Evolutionary conservation across 2,888 invertebrate species (phyloP).

Genomic region (Stenoptilia bipunctidactyla): DNA sequence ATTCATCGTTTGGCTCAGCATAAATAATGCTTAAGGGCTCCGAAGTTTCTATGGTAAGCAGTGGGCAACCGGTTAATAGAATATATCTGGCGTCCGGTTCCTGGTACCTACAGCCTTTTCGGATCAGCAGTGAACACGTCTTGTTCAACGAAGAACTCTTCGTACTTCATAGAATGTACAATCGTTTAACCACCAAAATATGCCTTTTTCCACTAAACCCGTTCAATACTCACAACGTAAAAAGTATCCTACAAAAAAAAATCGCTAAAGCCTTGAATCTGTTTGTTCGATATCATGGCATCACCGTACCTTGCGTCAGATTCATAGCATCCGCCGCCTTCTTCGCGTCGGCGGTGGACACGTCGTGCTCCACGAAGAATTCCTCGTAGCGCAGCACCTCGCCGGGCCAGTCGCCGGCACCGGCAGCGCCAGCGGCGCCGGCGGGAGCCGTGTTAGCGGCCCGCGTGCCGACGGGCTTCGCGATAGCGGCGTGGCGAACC

Average conservation of each 20-base stretch:
- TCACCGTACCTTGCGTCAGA: constrained; percentile 20
- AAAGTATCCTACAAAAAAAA: too few relatives aligned
- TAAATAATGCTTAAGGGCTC: too few relatives aligned
- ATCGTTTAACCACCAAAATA: too few relatives aligned
- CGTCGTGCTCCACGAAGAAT: constrained; percentile 75
- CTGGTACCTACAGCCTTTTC: constrained; percentile 62
- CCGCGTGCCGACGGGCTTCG: constrained; percentile 46
- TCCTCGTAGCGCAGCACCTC: constrained; percentile 62
- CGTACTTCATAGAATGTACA: too few relatives aligned
- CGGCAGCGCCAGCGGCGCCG: constrained; percentile 21
- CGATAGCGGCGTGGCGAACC: constrained; percentile 55
- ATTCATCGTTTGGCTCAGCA: too few relatives aligned
- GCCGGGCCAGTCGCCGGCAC: constrained; percentile 31
- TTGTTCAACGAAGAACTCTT: constrained; percentile 76
- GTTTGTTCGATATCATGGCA: too few relatives aligned
- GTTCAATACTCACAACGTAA: too few relatives aligned
- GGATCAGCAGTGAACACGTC: constrained; percentile 72
- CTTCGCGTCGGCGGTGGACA: constrained; percentile 70
- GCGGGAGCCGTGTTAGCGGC: constrained; percentile 21
- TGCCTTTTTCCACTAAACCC: too few relatives aligned
- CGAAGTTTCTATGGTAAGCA: too few relatives aligned
- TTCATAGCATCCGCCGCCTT: constrained; percentile 59
- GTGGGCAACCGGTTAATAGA: too few relatives aligned
- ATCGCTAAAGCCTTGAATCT: too few relatives aligned
- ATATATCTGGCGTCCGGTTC: constrained; percentile 24